Evolutionary conservation across 2,888 invertebrate genomes (phyloP).

Genomic region (Tethea ocularis): DNA sequence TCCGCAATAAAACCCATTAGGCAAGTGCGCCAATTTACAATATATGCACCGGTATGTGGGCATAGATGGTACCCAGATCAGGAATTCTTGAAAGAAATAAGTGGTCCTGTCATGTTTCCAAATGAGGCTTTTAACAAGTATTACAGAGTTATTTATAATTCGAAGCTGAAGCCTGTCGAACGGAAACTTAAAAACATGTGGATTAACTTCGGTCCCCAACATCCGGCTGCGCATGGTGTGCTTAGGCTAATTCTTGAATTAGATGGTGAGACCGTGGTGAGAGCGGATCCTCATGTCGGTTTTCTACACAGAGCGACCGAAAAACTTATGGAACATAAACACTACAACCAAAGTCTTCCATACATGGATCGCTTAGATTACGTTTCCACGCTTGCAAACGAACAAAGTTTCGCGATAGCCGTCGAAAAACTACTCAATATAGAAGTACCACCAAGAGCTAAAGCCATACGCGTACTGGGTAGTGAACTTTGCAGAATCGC

Average conservation of each 20-base stretch:
- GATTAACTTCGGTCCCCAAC: slow-evolving; percentile 95
- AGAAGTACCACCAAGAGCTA: slow-evolving; percentile 89
- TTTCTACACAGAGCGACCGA: slow-evolving; percentile 94
- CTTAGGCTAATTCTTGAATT: slow-evolving; percentile 90
- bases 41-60: slow-evolving; percentile 38
- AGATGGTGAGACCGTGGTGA: slow-evolving; percentile 91
- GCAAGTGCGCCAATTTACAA: slow-evolving; percentile 39
- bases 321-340: slow-evolving; percentile 95
- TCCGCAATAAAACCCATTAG: slow-evolving; percentile 11
- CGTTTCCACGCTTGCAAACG: slow-evolving; percentile 92
- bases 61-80: slow-evolving; percentile 87
- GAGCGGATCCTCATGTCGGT: slow-evolving; percentile 94
- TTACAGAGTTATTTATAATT: slow-evolving; percentile 60
- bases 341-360: slow-evolving; percentile 92
- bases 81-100: slow-evolving; percentile 82
- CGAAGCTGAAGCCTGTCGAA: slow-evolving; percentile 73
- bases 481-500: slow-evolving; percentile 90
- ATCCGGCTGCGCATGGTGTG: slow-evolving; percentile 96
- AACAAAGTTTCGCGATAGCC: slow-evolving; percentile 90
- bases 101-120: slow-evolving; percentile 84
- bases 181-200: slow-evolving; percentile 86
- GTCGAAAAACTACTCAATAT: slow-evolving; percentile 93
- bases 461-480: slow-evolving; percentile 91
- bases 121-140: slow-evolving; percentile 68
- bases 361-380: slow-evolving; percentile 95